Conservation (phyloP, 1,140 invertebrate genomes). For the Dolichoris vasculosae region DNA sequence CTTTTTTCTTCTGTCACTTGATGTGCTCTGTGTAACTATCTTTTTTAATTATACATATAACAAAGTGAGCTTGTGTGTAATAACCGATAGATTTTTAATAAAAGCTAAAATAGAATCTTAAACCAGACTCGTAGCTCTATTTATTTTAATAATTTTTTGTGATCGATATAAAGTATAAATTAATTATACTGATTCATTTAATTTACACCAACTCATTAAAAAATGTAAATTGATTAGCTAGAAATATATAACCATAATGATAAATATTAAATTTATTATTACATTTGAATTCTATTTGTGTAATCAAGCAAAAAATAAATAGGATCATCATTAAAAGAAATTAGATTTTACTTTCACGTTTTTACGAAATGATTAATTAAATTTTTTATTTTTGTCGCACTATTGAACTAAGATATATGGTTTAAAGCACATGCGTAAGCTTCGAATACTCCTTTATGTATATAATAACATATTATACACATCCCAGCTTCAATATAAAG, state of each 20-base stretch:
- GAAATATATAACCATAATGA: neutral
- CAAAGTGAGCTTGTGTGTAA: conserved; percentile 7
- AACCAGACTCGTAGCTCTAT: neutral
- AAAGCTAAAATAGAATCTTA: conserved; percentile 12
- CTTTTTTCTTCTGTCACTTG: conserved; percentile 19
- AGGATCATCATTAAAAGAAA: no score
- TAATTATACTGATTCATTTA: conserved; percentile 4
- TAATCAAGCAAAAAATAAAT: no score
- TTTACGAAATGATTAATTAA: no score
- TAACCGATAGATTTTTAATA: conserved; percentile 1
- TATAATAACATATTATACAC: no score
- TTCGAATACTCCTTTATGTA: no score
- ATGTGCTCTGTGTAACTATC: conserved; percentile 5
- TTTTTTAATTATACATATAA: conserved; percentile 34
- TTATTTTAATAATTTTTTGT: conserved; percentile 10
- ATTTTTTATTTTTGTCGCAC: no score
- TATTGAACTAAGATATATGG: no score
- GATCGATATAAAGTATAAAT: neutral
- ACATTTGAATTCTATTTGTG: no score
- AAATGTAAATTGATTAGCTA: neutral
- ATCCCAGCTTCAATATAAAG: no score
- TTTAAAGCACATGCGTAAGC: no score
- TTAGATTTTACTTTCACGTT: no score
- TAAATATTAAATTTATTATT: no score
- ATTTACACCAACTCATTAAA: neutral